Evolutionary conservation across 2,888 invertebrate genomes (phyloP), one percentile per base, ranked within the genome.

Genomic region (Uropetala carovei): DNA sequence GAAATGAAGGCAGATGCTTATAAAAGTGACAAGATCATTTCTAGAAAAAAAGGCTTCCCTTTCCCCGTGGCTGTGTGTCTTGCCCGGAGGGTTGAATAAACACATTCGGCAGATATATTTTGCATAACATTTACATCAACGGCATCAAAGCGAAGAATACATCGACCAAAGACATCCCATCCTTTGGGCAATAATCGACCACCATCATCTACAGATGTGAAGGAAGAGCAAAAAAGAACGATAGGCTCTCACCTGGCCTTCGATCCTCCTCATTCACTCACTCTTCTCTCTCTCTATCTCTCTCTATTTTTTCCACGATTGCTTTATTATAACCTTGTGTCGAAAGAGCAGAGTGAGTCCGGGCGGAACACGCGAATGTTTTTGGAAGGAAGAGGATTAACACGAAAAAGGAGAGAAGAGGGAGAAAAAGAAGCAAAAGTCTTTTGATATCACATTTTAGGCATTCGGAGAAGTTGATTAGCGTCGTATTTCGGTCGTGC

Each of bases 391-490:
- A 27, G 5, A 75, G 75, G 22, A 75, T 75, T 75, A 75, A 75
- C 75, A 75, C 75, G 75, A 27, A 75, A n/a, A 75, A 75, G 18
- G 22, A 68, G 68, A 43, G 18, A 68, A 43, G 18, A 68, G 75
- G 0, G 27, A 22, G 75, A 22, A 75, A 13, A 75, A 75, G 43
- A 75, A 75, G 27, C 75, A 75, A 22, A 75, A 75, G 75, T 22
- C 22, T 75, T 22, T 75, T 75, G 75, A 75, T 75, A 75, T 75
- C 75, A 27, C 75, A 13, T 27, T 75, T 75, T 75, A 75, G 22
- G 75, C 22, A 75, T 75, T 75, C 75, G 75, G 75, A 75, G 27
- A 27, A 75, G 75, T 75, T 75, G 75, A 75, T 75, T 75, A 27
- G 75, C 22, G 75, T 75, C 75, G 75, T 75, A 27, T 75, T 75